Conservation (phyloP, 1,140 invertebrate genomes). For the Zaprionus vittiger region DNA sequence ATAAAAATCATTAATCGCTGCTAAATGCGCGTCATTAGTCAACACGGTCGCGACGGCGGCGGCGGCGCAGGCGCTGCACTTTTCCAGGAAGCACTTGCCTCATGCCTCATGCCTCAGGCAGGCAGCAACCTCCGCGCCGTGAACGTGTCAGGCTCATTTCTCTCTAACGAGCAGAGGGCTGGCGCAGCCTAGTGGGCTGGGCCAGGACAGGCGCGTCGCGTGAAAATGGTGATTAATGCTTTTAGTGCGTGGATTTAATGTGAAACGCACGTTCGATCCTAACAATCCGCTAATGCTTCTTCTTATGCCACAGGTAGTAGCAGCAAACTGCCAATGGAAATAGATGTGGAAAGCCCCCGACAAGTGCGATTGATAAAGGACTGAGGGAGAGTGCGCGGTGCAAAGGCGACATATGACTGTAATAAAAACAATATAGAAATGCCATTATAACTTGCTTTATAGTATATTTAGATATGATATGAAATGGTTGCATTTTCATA, state of each 20-base stretch:
- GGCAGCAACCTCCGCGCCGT: constrained; percentile 6
- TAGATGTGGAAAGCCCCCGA: constrained; percentile 62
- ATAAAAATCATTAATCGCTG: constrained; percentile 82
- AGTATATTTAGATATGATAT: too few species aligned
- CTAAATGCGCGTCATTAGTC: constrained; percentile 83
- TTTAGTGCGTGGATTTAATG: constrained; percentile 79
- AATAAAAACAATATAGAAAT: not conserved
- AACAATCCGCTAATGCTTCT: not conserved
- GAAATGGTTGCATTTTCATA: not conserved
- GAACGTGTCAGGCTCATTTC: constrained; percentile 50
- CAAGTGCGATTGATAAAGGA: constrained; percentile 72
- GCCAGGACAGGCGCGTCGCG: constrained; percentile 67
- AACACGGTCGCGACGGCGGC: constrained; percentile 54
- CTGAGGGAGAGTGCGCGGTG: not conserved
- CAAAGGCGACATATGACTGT: not conserved
- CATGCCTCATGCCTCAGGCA: constrained; percentile 40
- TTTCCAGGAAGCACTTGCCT: constrained; percentile 65
- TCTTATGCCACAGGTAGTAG: not conserved
- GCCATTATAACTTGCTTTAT: too few species aligned
- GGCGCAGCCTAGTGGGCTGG: not conserved
- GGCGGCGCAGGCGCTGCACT: constrained; percentile 54
- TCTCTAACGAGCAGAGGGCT: constrained; percentile 52
- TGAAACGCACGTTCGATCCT: constrained; percentile 60
- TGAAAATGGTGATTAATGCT: constrained; percentile 80
- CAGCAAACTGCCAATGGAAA: constrained; percentile 46